phyloP scores from a whole-genome alignment of 35 echinoderm and acorn worm genomes.

The Acanthaster planci region DNA sequence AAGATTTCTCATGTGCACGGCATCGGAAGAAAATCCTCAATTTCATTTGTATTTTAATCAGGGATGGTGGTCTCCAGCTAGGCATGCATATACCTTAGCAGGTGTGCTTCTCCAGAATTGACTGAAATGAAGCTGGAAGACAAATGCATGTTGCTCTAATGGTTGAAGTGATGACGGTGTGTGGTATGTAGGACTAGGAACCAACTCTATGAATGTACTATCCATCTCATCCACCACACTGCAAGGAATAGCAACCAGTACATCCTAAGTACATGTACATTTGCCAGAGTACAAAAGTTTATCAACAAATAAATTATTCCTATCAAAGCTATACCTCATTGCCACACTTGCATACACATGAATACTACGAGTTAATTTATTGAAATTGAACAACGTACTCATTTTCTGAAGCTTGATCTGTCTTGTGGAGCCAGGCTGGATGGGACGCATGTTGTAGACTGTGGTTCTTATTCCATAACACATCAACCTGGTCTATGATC shows the following conservation, averaged over 20 bases:
- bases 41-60: not conserved
- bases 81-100: not conserved
- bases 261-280: too few relatives aligned
- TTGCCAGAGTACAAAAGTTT: too few relatives aligned
- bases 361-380: too few relatives aligned
- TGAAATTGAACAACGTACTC: too few relatives aligned
- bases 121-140: slow-evolving; percentile 55
- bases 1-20: not conserved
- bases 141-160: slow-evolving; percentile 56
- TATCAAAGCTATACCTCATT: too few relatives aligned
- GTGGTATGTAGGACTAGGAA: slow-evolving; percentile 33
- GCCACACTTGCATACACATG: too few relatives aligned
- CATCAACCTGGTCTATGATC: slow-evolving; percentile 5
- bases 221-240: slow-evolving; percentile 24
- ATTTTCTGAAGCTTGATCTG: not conserved
- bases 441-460: not conserved
- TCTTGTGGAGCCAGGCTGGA: not conserved
- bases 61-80: too few relatives aligned
- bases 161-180: slow-evolving; percentile 40
- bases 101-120: slow-evolving; percentile 17
- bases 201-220: slow-evolving; percentile 40
- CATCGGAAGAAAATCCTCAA: too few relatives aligned
- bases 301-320: too few relatives aligned
- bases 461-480: slow-evolving; percentile 23
- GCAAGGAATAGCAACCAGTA: not conserved